phyloP scores from a whole-genome alignment of 2,113 vertebrate species.

The Myotis davidii region DNA sequence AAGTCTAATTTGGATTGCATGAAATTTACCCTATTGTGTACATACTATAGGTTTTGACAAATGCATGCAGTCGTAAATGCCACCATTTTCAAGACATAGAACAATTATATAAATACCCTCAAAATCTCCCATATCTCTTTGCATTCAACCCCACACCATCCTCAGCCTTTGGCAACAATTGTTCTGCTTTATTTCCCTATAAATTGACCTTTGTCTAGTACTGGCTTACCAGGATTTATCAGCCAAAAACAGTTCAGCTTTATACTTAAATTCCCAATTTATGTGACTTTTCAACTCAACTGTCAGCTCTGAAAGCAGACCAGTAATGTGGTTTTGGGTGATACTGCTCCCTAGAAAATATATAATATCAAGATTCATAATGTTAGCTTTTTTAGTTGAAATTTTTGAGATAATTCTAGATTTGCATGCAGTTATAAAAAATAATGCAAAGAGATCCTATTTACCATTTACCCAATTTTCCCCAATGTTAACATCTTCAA shows the following conservation, averaged over 20 bases:
- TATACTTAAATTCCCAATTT: conserved; percentile 76
- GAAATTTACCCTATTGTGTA: not conserved
- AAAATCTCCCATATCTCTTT: not conserved
- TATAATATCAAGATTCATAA: conserved; percentile 55
- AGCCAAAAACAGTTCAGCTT: conserved; percentile 17
- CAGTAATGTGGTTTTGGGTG: conserved; percentile 62
- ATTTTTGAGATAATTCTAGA: not conserved
- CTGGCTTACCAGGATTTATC: no score
- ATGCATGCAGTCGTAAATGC: not conserved
- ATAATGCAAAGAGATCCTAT: not conserved
- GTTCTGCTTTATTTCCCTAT: not conserved
- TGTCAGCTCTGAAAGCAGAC: conserved; percentile 74
- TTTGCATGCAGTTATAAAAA: not conserved
- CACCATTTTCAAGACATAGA: not conserved
- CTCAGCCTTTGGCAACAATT: not conserved
- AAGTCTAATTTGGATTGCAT: not conserved
- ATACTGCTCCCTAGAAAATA: conserved; percentile 73
- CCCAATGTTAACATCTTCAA: not conserved
- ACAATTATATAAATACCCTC: no score
- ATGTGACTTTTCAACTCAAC: conserved; percentile 75
- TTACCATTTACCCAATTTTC: no score
- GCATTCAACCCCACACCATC: not conserved
- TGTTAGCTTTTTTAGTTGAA: not conserved
- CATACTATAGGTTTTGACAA: not conserved
- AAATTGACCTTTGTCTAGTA: not conserved